phyloP scores from a whole-genome alignment of 2,888 invertebrate species.

The Chesias legatella region DNA sequence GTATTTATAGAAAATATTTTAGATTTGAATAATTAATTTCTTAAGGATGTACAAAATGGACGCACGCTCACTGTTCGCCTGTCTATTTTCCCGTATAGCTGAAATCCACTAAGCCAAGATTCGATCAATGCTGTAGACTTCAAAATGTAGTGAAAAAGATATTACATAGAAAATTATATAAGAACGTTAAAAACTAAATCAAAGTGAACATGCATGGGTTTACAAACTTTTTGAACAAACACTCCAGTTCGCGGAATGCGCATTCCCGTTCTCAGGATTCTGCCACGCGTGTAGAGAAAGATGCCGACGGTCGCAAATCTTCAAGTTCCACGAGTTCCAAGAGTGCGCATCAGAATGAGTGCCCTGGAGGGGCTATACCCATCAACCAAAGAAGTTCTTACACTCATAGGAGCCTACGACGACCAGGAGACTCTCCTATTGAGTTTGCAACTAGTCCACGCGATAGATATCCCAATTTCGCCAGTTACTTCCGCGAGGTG shows the following conservation, averaged over 20 bases:
- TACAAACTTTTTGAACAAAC: slow-evolving; percentile 64
- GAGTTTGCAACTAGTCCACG: slow-evolving; percentile 68
- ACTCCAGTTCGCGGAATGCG: slow-evolving; percentile 49
- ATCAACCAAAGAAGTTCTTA: slow-evolving; percentile 52
- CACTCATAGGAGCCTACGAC: slow-evolving; percentile 51
- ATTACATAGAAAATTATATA: not conserved
- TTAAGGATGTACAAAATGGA: no score
- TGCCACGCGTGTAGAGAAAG: slow-evolving; percentile 54
- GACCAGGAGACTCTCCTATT: slow-evolving; percentile 47
- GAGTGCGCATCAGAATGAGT: slow-evolving; percentile 38
- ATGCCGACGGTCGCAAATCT: slow-evolving; percentile 72
- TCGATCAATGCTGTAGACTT: slow-evolving; percentile 28
- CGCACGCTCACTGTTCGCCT: no score
- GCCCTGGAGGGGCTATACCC: slow-evolving; percentile 45
- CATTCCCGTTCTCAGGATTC: slow-evolving; percentile 41
- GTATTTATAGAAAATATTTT: no score
- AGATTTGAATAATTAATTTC: no score
- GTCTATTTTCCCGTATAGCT: not conserved
- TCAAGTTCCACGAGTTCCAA: slow-evolving; percentile 51
- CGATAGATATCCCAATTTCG: slow-evolving; percentile 67
- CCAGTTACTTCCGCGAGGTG: slow-evolving; percentile 68
- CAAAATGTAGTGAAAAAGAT: slow-evolving; percentile 21
- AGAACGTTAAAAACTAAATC: slow-evolving; percentile 1
- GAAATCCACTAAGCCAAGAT: slow-evolving; percentile 30
- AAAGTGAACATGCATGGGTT: slow-evolving; percentile 68